phyloP scores from a whole-genome alignment of 2,797 vertebrate species.

The Petrocephalus schoutedeni region DNA sequence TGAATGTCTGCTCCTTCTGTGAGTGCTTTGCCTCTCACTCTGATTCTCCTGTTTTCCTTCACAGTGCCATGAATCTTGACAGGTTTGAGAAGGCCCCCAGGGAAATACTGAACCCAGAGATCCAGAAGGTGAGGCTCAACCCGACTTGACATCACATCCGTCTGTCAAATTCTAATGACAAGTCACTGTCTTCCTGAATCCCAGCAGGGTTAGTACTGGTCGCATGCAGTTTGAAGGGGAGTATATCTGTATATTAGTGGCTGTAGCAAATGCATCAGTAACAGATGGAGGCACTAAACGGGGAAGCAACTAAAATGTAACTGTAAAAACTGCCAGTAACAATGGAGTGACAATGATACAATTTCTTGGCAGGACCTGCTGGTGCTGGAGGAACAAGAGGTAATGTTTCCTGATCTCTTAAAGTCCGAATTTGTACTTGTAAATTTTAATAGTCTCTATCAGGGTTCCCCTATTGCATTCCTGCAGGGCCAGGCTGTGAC shows the following conservation, averaged over 20 bases:
- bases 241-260: not conserved
- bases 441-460: not conserved
- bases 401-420: slow-evolving; percentile 45
- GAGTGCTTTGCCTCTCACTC: not conserved
- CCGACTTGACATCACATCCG: not conserved
- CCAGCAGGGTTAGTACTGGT: not conserved
- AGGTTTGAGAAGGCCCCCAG: slow-evolving; percentile 93
- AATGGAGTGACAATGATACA: not conserved
- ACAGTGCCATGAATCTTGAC: slow-evolving; percentile 97
- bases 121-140: slow-evolving; percentile 81
- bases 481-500: not conserved
- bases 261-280: not conserved
- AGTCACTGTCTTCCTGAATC: not conserved
- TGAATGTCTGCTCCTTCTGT: not conserved
- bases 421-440: not conserved
- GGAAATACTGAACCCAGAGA: slow-evolving; percentile 93
- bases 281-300: not conserved
- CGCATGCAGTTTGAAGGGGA: not conserved
- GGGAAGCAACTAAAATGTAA: not conserved
- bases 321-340: slow-evolving; percentile 11
- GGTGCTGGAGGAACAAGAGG: slow-evolving; percentile 98
- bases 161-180: not conserved
- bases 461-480: not conserved
- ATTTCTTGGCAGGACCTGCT: slow-evolving; percentile 79
- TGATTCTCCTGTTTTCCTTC: slow-evolving; percentile 33